Percentiles rank a stretch among this genome's conserved stretches.
Conservation (phyloP, 2,113 vertebrate genomes). For the Serinus canaria region DNA sequence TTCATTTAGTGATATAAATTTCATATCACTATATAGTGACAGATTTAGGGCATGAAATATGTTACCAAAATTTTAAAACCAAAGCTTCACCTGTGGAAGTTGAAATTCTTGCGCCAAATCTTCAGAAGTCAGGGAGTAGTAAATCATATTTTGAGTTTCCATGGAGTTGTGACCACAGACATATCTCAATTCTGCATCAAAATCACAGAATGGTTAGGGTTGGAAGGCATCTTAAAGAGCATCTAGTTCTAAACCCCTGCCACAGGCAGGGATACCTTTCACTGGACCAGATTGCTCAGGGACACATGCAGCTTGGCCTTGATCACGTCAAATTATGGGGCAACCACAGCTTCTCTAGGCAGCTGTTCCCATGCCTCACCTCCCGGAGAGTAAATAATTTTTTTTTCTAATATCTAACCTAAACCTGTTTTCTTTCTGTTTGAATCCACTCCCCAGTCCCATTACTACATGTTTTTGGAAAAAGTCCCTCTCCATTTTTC, state of each 20-base stretch:
- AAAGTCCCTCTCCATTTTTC: neutral
- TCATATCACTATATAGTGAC: too few relatives aligned
- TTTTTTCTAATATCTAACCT: neutral
- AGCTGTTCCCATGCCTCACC: neutral
- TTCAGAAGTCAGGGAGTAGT: neutral
- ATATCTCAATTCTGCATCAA: neutral
- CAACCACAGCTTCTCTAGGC: neutral
- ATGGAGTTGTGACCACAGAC: neutral
- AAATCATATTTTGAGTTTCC: neutral
- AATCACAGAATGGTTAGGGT: neutral
- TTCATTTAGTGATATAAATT: neutral
- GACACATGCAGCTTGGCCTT: too few relatives aligned
- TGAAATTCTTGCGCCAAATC: neutral
- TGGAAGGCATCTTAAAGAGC: neutral
- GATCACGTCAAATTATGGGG: neutral
- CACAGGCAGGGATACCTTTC: neutral
- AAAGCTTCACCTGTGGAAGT: neutral
- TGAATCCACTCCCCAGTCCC: neutral
- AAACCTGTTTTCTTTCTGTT: neutral
- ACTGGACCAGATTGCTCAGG: neutral
- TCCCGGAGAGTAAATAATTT: neutral
- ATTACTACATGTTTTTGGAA: neutral
- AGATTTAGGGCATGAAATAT: neutral
- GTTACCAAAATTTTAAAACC: neutral
- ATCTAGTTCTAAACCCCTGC: neutral